These are phyloP conservation scores for Xanthia togata DNA, from an alignment of 2,888 invertebrate genomes.

Conservation along the genomic window DNA sequence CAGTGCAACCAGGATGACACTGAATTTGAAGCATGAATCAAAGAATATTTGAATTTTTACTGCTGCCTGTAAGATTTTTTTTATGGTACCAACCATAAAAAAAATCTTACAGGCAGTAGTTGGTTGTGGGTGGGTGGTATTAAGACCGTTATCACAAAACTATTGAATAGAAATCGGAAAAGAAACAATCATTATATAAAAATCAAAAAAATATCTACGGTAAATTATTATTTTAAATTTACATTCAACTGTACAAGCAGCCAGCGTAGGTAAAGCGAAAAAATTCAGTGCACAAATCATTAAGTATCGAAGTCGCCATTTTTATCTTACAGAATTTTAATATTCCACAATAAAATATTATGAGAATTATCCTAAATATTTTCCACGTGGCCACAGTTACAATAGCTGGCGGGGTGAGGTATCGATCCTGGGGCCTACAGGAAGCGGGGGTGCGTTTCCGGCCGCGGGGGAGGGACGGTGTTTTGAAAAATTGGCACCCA, in stretches of 20 bases:
- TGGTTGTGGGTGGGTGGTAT: not conserved
- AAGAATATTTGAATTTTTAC: not conserved
- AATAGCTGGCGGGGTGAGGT: conserved; percentile 80
- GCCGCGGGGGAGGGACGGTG: conserved; percentile 80
- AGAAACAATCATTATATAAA: too few species aligned
- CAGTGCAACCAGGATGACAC: conserved; percentile 67
- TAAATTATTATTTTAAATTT: not conserved
- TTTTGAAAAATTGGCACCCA: conserved; percentile 90
- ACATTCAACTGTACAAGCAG: not conserved
- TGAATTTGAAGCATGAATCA: conserved; percentile 16
- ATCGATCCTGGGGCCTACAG: conserved; percentile 88
- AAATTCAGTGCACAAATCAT: not conserved
- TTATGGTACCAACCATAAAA: too few species aligned
- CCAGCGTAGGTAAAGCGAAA: not conserved
- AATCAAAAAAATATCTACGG: not conserved
- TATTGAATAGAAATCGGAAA: not conserved
- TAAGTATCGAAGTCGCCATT: not conserved
- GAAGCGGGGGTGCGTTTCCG: conserved; percentile 86
- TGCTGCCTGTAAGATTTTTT: not conserved
- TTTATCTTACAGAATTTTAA: not conserved
- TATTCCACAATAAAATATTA: conserved; percentile 27
- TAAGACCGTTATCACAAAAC: not conserved
- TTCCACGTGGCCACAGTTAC: conserved; percentile 79
- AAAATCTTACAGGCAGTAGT: too few species aligned
- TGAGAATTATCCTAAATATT: conserved; percentile 69